phyloP scores from a whole-genome alignment of 2,888 invertebrate genomes.

The Lasiommata megera region DNA sequence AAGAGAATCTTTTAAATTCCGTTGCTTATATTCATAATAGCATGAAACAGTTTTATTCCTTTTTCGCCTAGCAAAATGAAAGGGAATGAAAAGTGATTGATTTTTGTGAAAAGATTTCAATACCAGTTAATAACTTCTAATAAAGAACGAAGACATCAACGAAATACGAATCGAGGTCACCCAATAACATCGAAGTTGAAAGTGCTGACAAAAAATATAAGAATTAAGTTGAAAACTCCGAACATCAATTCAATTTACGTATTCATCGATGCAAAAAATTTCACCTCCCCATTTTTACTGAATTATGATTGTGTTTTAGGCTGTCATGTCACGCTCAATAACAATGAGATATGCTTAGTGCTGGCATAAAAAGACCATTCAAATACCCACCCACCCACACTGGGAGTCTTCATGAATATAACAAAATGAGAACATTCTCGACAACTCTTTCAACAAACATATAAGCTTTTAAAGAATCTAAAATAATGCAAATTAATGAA shows the following conservation, averaged over 20 bases:
- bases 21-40: no score
- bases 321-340: neutral
- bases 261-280: constrained; percentile 50
- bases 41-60: no score
- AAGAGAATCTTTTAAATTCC: no score
- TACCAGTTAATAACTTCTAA: neutral
- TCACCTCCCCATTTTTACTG: constrained; percentile 8
- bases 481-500: no score
- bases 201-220: constrained; percentile 25
- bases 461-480: no score
- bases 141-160: neutral
- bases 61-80: no score
- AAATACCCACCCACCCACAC: no score
- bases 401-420: no score
- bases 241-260: constrained; percentile 35
- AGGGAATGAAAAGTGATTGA: no score
- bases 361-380: neutral
- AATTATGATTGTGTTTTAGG: constrained; percentile 14
- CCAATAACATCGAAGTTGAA: constrained; percentile 16
- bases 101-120: no score
- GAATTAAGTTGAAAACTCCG: constrained; percentile 7
- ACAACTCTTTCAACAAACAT: no score
- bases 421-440: no score
- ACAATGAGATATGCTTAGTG: neutral
- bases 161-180: constrained; percentile 22